Evolutionary conservation across 2,113 vertebrate genomes (phyloP), one percentile per base, ranked within the genome.

Genomic region (Malaclemys terrapin): DNA sequence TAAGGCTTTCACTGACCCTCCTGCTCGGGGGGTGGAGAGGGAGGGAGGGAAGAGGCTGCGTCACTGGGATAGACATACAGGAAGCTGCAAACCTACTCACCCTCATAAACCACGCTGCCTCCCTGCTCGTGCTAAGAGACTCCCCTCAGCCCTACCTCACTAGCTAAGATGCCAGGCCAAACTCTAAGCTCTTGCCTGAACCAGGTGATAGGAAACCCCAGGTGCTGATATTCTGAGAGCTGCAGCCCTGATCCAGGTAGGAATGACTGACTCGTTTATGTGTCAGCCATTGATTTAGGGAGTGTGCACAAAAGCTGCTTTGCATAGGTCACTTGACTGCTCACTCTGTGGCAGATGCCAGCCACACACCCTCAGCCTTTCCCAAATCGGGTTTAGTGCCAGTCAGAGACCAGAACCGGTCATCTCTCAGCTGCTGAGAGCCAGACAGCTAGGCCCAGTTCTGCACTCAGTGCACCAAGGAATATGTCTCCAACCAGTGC

Each of bases 391-490:
- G 0, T 20, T 56, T 8, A 16, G 42, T 53, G 88, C 52, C 6
- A 1, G 9, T 31, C 42, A 14, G 12, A 78, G 54, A 1, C 8
- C 13, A 6, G 0, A 31, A 47, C 8, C 84, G 54, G 59, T 27
- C 1, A 2, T 8, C 87, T 13, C 0, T 0, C 47, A n/a, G 8
- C 5, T 2, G 2, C 11, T 29, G 4, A 7, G 24, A 35, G 27
- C 38, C 35, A n/a, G 62, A n/a, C 35, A 69, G 16, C 16, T 17
- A 31, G 24, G 57, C n/a, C 22, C 22, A 86, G 50, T 16, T 56
- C 12, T 49, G 59, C 38, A 11, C n/a, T 62, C 54, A 45, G 24
- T 14, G 42, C 35, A 80, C 47, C 8, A 53, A 35, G 10, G 56
- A 7, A 65, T 52, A 24, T 54, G 12, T 13, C 59, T 62, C 29